Base-by-base conservation (phyloP, 2,888 invertebrate species). In the Andrena marginata region DNA sequence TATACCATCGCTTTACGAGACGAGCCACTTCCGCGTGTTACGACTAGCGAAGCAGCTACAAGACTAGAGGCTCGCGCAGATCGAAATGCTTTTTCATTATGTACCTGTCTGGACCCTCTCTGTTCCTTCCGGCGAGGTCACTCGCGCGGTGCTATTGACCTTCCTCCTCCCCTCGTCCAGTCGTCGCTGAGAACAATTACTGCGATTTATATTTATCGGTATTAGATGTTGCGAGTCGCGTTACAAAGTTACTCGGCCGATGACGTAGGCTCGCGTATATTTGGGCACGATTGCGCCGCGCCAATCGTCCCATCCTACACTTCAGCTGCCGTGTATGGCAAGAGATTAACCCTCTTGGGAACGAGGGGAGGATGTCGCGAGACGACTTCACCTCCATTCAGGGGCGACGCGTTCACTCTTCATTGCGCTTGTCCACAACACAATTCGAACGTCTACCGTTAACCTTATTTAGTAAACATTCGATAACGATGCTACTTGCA, bases 11-110 rank as follows among this genome's bases (percentile, higher is more conserved):
- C 60, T 77, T 78, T 75, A 79, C 80, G 62, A 35, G 70, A 73
- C 23, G 73, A 67, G 31, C 77, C 78, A 79, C 81, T 81, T 85
- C 80, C 78, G 70, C 75, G 80, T 71, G 56, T 16, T 16, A 33
- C 23, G 48, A n/a, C 59, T 48, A 1, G 23, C 49, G 54, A 8
- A 20, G 60, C 42, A 63, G 26, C 68, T 56, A n/a, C 49, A 35
- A 59, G 35, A 23, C 56, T 29, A 31, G 68, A 77, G 29, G 54
- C 65, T 80, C 54, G 54, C 10, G 31, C 29, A 67, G 70, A 76
- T 79, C 60, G 64, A 80, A 77, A 81, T 56, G 42, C 29, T 77
- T 77, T 73, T 79, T 77, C 78, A 67, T 80, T 78, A 35, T 48
- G 51, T 65, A 65, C 51, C 65, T 35, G 49, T 42, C 42, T 42